Conservation (phyloP, 2,113 vertebrate species). For the Scolopax mira region DNA sequence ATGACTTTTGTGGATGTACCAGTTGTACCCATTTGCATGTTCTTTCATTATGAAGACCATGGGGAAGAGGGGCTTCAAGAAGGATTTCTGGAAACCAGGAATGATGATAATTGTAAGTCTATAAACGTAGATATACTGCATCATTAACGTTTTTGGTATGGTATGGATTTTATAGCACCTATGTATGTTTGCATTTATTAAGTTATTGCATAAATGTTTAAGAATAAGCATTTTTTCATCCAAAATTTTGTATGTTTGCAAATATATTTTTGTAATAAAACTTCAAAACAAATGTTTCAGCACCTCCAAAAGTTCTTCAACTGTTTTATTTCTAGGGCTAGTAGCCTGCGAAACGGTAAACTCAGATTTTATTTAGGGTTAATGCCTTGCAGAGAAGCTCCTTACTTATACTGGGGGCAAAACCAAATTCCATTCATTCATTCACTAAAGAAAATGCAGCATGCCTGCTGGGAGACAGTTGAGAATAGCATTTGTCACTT, state of each 20-base stretch:
- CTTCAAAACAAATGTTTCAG: conserved; percentile 77
- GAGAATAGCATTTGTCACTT: background rate
- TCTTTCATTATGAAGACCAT: conserved; percentile 1
- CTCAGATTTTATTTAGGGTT: background rate
- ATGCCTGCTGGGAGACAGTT: background rate
- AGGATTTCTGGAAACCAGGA: conserved; percentile 15
- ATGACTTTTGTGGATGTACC: conserved; percentile 39
- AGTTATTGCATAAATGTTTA: conserved; percentile 82
- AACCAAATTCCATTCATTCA: background rate
- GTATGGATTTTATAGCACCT: conserved; percentile 78
- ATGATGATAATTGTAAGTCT: conserved; percentile 41
- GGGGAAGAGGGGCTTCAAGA: background rate
- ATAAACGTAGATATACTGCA: conserved; percentile 62
- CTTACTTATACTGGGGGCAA: background rate
- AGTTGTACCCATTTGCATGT: conserved; percentile 43
- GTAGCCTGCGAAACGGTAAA: background rate
- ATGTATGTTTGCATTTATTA: conserved; percentile 81
- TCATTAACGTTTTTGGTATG: conserved; percentile 72
- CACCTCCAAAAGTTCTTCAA: conserved; percentile 66
- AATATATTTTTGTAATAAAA: conserved; percentile 89
- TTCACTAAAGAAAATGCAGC: background rate
- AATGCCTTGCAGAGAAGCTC: background rate
- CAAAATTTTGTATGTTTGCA: conserved; percentile 84
- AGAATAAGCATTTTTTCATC: conserved; percentile 81
- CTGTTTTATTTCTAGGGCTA: conserved; percentile 1